These are phyloP conservation scores for Hirudo medicinalis DNA, from an alignment of 1,140 invertebrate species.

Conservation along the genomic window DNA sequence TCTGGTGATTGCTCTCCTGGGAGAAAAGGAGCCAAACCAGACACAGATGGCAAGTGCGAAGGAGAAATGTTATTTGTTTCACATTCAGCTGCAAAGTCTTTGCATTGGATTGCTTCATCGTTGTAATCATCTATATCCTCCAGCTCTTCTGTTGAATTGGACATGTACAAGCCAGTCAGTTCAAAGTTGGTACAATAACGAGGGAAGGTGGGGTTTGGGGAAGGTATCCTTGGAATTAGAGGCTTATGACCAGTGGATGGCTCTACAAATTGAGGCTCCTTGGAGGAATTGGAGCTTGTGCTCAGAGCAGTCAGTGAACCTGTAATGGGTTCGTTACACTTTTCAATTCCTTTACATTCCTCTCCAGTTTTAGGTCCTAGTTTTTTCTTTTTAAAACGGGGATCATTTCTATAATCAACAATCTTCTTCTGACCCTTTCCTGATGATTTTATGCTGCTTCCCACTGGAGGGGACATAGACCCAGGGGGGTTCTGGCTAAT, in stretches of 20 bases:
- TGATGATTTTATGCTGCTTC: neutral
- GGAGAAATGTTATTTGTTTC: neutral
- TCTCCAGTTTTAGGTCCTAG: neutral
- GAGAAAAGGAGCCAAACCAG: too few species aligned
- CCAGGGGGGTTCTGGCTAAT: too few species aligned
- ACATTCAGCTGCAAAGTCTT: neutral
- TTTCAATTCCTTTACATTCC: neutral
- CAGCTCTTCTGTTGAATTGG: too few species aligned
- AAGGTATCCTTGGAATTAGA: neutral
- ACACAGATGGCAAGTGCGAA: neutral
- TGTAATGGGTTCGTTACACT: neutral
- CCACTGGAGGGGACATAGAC: neutral
- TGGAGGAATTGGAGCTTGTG: neutral
- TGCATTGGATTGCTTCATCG: too few species aligned
- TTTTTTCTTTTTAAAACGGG: conserved; percentile 16
- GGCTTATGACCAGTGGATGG: neutral
- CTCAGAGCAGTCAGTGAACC: neutral
- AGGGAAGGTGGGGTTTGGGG: neutral
- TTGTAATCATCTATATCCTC: too few species aligned
- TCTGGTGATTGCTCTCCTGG: too few species aligned
- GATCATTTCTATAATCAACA: conserved; percentile 18
- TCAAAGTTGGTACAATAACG: neutral
- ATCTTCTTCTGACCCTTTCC: conserved; percentile 6
- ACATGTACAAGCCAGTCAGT: too few species aligned
- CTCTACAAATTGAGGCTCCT: neutral